Evolutionary conservation across 2,797 vertebrate species (phyloP).

Genomic region (Lutjanus campechanus): DNA sequence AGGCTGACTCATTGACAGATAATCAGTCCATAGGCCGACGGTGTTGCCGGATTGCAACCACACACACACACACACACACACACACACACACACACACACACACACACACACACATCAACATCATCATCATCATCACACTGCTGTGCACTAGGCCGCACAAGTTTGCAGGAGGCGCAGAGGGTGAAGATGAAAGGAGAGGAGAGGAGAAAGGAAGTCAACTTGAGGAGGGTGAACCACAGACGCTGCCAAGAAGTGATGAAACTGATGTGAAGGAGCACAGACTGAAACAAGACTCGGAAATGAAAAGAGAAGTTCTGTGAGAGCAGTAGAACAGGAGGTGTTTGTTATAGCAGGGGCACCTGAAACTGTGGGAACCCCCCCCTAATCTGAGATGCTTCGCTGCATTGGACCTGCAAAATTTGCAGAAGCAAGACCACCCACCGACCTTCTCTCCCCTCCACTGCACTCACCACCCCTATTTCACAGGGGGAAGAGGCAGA

Average conservation of each 20-base stretch:
- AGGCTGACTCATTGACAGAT: constrained; percentile 1
- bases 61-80: too few relatives aligned
- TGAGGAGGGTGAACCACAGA: constrained; percentile 56
- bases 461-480: neutral
- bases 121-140: constrained; percentile 17
- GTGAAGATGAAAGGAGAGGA: constrained; percentile 50
- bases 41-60: constrained; percentile 11
- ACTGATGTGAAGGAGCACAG: constrained; percentile 30
- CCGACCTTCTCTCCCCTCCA: constrained; percentile 6
- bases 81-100: constrained; percentile 38
- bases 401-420: constrained; percentile 17
- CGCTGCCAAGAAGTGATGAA: constrained; percentile 47
- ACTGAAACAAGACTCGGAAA: constrained; percentile 35
- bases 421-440: constrained; percentile 59
- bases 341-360: neutral
- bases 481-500: constrained; percentile 15
- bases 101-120: constrained; percentile 38
- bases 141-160: constrained; percentile 44
- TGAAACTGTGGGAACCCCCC: constrained; percentile 50
- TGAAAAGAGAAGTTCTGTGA: neutral
- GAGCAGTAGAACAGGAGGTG: neutral
- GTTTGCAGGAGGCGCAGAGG: constrained; percentile 61
- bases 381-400: constrained; percentile 27
- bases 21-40: neutral
- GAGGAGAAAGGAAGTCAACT: constrained; percentile 67